Conservation (phyloP, 2,797 vertebrate species). For the Thamnophis elegans region DNA sequence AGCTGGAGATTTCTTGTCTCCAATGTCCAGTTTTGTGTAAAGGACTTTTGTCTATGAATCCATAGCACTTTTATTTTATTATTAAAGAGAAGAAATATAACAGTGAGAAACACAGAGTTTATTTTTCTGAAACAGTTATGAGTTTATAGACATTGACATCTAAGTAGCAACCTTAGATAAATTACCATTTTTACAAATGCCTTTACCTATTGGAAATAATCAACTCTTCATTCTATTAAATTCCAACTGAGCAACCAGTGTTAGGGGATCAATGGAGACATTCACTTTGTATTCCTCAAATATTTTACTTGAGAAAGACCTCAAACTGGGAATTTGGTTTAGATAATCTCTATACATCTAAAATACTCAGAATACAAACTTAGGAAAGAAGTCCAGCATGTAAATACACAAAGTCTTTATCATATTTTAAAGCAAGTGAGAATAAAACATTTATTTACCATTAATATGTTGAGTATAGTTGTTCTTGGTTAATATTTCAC, state of each 20-base stretch:
- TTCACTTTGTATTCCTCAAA: background rate
- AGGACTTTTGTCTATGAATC: background rate
- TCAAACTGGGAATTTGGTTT: background rate
- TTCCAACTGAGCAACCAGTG: background rate
- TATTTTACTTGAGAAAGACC: background rate
- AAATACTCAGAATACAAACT: background rate
- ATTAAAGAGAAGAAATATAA: background rate
- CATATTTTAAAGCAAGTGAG: background rate
- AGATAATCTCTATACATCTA: background rate
- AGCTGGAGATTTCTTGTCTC: background rate
- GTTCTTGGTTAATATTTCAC: background rate
- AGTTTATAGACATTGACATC: background rate
- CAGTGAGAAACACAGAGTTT: background rate
- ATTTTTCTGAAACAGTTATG: background rate
- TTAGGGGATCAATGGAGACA: background rate
- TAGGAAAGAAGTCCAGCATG: background rate
- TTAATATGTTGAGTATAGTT: background rate
- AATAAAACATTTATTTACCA: background rate
- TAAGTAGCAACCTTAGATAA: background rate
- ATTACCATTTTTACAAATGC: background rate
- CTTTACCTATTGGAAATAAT: background rate
- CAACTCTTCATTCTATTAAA: background rate
- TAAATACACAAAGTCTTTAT: background rate
- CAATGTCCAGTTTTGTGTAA: background rate
- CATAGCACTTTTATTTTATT: background rate